A percentile compares a stretch with the other conserved stretches of the same genome.
Conservation (phyloP, 2,888 invertebrate genomes). For the Acholoe squamosa region DNA sequence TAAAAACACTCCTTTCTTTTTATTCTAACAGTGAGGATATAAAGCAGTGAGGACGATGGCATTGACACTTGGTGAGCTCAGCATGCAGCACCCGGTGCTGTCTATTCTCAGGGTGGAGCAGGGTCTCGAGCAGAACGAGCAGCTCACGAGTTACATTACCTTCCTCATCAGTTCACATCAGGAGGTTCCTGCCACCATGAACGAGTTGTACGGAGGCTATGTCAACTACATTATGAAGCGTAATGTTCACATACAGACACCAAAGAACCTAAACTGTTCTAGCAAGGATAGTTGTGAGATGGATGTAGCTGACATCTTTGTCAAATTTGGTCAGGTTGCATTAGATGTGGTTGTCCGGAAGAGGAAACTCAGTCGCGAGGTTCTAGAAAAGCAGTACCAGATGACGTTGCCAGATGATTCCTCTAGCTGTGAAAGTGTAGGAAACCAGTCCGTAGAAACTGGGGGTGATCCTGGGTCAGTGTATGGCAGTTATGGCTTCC, state of each 20-base stretch:
- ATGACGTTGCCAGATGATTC: neutral
- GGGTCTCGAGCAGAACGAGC: constrained; percentile 45
- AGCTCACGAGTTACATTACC: constrained; percentile 35
- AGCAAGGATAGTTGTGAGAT: neutral
- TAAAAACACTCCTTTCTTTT: too few relatives aligned
- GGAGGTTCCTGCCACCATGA: constrained; percentile 66
- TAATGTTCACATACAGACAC: neutral
- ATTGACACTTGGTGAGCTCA: constrained; percentile 1
- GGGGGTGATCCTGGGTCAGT: neutral
- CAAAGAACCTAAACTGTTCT: neutral
- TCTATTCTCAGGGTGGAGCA: constrained; percentile 53
- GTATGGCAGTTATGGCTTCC: constrained; percentile 40
- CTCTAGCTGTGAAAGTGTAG: neutral
- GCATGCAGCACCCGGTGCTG: constrained; percentile 35
- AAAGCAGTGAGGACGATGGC: neutral
- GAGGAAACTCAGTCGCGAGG: constrained; percentile 49
- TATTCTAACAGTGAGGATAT: too few relatives aligned
- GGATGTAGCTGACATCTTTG: constrained; percentile 43
- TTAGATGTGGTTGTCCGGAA: constrained; percentile 63
- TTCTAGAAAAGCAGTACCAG: constrained; percentile 8
- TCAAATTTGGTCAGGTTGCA: constrained; percentile 64
- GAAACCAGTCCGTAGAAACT: neutral
- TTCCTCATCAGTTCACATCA: constrained; percentile 45
- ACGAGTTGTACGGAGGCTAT: constrained; percentile 66
- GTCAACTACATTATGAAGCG: constrained; percentile 57